phyloP scores from a whole-genome alignment of 2,113 vertebrate species.

The Steatornis caripensis region DNA sequence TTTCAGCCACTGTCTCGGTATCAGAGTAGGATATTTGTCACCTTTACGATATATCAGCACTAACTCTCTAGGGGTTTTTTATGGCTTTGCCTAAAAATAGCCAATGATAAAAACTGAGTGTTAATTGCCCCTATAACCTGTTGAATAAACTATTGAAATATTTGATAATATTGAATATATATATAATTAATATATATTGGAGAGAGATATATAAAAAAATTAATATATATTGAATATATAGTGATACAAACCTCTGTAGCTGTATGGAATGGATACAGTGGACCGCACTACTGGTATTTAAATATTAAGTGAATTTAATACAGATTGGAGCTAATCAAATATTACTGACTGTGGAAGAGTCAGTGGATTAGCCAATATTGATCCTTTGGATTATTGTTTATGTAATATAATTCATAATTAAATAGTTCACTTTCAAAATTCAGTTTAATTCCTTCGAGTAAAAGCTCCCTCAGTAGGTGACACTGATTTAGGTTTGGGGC shows the following conservation, averaged over 20 bases:
- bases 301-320: not conserved
- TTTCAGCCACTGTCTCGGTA: not conserved
- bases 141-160: not conserved
- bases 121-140: not conserved
- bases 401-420: not conserved
- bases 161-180: too few relatives aligned
- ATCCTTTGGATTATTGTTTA: not conserved
- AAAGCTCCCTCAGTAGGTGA: not conserved
- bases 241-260: not conserved
- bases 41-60: not conserved
- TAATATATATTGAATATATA: too few relatives aligned
- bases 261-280: not conserved
- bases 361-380: not conserved
- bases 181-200: too few relatives aligned
- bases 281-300: not conserved
- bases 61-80: not conserved
- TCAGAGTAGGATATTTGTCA: not conserved
- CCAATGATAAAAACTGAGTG: not conserved
- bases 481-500: not conserved
- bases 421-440: not conserved
- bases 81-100: not conserved
- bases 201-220: too few relatives aligned
- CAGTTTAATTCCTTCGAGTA: not conserved
- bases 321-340: not conserved
- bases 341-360: not conserved